Conservation (phyloP, 92 coral and sea anemone species). For the Phenganax subtilis region DNA sequence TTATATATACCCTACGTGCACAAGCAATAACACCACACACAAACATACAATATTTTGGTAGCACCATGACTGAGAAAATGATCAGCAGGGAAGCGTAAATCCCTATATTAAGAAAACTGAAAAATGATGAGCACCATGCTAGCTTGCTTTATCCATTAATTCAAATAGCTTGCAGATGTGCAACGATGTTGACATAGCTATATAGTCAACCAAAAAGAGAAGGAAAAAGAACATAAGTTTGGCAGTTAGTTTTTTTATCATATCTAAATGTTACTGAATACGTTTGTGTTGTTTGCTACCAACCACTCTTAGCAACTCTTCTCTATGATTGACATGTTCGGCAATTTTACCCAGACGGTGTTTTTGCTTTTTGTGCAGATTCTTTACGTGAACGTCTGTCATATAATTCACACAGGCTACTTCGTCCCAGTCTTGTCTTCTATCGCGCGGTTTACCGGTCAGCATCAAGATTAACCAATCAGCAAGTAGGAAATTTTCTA, state of each 20-base stretch:
- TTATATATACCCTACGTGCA: not conserved
- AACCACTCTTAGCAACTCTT: too few species aligned
- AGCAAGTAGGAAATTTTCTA: not conserved
- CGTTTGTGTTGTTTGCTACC: too few species aligned
- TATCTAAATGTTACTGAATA: too few species aligned
- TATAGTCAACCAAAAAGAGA: too few species aligned
- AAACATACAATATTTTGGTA: conserved; percentile 5
- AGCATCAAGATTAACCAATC: not conserved
- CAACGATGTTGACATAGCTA: too few species aligned
- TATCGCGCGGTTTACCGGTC: not conserved
- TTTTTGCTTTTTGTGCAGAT: too few species aligned
- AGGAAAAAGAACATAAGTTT: too few species aligned
- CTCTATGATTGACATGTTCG: too few species aligned
- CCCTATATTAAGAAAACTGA: not conserved
- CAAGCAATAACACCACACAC: not conserved
- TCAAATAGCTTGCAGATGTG: not conserved
- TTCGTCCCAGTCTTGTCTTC: not conserved
- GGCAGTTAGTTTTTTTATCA: too few species aligned
- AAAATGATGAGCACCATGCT: conserved; percentile 1
- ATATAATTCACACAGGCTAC: not conserved
- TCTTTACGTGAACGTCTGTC: too few species aligned
- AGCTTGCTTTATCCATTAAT: not conserved
- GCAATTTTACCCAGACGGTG: too few species aligned
- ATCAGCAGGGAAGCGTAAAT: conserved; percentile 14
- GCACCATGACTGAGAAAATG: conserved; percentile 3